phyloP scores from a whole-genome alignment of 2,888 invertebrate species.

The Neria commutata region DNA sequence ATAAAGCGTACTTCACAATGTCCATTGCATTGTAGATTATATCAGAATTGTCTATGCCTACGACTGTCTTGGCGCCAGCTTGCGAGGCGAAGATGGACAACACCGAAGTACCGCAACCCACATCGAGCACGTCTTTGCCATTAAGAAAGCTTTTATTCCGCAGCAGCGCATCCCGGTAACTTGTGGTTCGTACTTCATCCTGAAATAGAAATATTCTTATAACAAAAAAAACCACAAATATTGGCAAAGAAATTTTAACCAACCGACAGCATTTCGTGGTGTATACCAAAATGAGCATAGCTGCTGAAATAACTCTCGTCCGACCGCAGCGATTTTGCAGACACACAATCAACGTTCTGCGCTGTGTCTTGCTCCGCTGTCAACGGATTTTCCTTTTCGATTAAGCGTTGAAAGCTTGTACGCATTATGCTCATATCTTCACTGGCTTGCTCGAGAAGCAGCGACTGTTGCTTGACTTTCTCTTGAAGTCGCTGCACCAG shows the following conservation, averaged over 20 bases:
- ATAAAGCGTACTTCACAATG: conserved; percentile 74
- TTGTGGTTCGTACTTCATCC: conserved; percentile 84
- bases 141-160: conserved; percentile 73
- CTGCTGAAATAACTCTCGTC: conserved; percentile 83
- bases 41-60: conserved; percentile 95
- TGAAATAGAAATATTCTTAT: conserved; percentile 41
- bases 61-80: conserved; percentile 88
- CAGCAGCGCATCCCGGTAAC: conserved; percentile 83
- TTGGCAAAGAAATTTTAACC: conserved; percentile 22
- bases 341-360: conserved; percentile 50
- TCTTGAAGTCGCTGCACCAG: too few relatives aligned
- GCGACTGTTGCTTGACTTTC: conserved; percentile 67
- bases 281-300: conserved; percentile 90
- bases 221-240: neutral
- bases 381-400: conserved; percentile 48
- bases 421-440: conserved; percentile 54
- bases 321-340: conserved; percentile 66
- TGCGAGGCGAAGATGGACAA: conserved; percentile 97
- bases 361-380: conserved; percentile 48
- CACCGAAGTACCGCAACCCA: conserved; percentile 98
- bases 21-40: conserved; percentile 95
- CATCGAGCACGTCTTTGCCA: conserved; percentile 83
- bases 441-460: conserved; percentile 67
- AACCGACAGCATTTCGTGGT: conserved; percentile 91
- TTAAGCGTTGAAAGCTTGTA: conserved; percentile 42